Percentiles rank a stretch among this genome's conserved stretches.
phyloP scores from a whole-genome alignment of 64 coral and sea anemone species.

The Hydrozoanthus tunicans region DNA sequence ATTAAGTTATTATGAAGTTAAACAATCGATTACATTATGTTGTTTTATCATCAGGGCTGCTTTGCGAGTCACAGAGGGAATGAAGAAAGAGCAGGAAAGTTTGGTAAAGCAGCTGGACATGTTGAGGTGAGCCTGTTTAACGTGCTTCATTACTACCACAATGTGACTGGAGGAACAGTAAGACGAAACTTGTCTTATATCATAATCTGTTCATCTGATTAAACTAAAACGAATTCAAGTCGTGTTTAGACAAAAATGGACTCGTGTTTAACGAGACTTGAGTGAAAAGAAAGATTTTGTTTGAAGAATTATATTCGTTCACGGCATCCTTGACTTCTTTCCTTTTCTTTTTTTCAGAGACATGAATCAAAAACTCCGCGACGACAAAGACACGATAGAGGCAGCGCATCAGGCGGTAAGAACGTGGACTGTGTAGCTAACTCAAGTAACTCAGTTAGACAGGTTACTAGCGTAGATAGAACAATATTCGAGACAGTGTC shows the following conservation, averaged over 20 bases:
- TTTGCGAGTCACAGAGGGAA: slow-evolving; percentile 80
- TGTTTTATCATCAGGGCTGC: slow-evolving; percentile 64
- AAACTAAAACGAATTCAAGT: neutral
- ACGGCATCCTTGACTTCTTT: neutral
- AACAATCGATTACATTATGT: neutral
- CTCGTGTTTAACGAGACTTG: neutral
- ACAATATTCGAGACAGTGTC: too few species aligned
- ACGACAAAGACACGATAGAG: slow-evolving; percentile 94
- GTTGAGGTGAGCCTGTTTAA: slow-evolving; percentile 68
- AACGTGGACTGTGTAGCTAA: neutral
- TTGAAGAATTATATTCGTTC: too few species aligned
- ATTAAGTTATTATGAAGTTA: neutral
- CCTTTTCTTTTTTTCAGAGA: slow-evolving; percentile 65
- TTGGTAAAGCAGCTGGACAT: slow-evolving; percentile 95
- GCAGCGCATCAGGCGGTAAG: slow-evolving; percentile 98
- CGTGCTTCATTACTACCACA: too few species aligned
- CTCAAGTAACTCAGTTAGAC: neutral
- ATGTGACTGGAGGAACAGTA: too few species aligned
- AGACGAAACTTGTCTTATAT: neutral
- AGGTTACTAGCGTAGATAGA: neutral
- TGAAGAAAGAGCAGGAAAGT: slow-evolving; percentile 96
- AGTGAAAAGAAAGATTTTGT: too few species aligned
- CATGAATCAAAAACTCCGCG: slow-evolving; percentile 96
- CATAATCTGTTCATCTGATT: neutral
- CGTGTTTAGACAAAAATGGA: neutral